Percentiles rank a stretch among this genome's conserved stretches.
These are phyloP conservation scores for Pinctada fucata DNA, from an alignment of 2,888 invertebrate species.

Conservation along the genomic window DNA sequence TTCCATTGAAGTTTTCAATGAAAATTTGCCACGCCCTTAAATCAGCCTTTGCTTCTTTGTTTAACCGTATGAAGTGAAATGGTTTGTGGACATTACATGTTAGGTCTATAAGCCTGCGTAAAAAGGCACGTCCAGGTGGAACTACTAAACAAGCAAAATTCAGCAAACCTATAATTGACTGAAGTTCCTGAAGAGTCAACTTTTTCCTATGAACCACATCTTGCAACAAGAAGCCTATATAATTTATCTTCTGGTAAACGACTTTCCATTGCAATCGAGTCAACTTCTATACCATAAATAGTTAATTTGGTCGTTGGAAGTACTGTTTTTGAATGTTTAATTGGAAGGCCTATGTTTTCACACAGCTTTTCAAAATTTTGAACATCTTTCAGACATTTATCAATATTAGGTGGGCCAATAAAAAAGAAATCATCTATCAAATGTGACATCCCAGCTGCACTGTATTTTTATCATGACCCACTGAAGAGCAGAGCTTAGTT, in stretches of 20 bases:
- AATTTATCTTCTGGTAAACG: conserved; percentile 4
- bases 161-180: conserved; percentile 20
- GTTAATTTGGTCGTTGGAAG: neutral
- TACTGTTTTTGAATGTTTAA: conserved; percentile 8
- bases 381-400: neutral
- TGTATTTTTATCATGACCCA: conserved; percentile 8
- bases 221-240: neutral
- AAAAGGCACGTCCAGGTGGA: conserved; percentile 15
- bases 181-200: conserved; percentile 12
- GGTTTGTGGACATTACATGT: neutral
- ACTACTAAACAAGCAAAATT: conserved; percentile 9
- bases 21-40: conserved; percentile 4
- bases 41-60: neutral
- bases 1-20: conserved; percentile 6
- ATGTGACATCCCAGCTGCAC: conserved; percentile 6
- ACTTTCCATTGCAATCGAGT: conserved; percentile 1
- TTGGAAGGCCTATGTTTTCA: neutral
- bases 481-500: conserved; percentile 3
- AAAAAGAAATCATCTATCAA: conserved; percentile 32
- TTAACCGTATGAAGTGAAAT: neutral
- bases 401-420: neutral
- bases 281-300: conserved; percentile 8
- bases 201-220: too few relatives aligned
- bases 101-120: neutral
- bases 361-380: conserved; percentile 1